Conservation (phyloP, 2,797 vertebrate species). For the Manis pentadactyla region DNA sequence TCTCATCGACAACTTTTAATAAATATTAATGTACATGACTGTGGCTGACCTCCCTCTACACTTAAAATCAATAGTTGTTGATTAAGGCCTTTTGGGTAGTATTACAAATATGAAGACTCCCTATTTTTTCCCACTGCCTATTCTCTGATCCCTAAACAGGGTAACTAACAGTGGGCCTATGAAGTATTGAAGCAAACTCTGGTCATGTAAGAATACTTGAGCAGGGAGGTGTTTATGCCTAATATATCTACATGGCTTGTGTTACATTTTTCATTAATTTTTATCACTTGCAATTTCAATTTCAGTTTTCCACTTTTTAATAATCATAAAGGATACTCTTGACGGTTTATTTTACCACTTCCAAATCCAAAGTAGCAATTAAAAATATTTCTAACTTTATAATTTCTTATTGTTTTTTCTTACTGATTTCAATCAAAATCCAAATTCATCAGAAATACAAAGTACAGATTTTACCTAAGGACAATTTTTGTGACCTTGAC, state of each 20-base stretch:
- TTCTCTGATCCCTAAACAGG: slow-evolving; percentile 55
- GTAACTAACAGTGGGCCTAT: slow-evolving; percentile 47
- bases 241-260: not conserved
- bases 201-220: not conserved
- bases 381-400: slow-evolving; percentile 68
- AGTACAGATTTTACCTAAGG: slow-evolving; percentile 70
- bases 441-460: slow-evolving; percentile 74
- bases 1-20: slow-evolving; percentile 68
- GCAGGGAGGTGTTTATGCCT: not conserved
- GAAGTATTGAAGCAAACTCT: not conserved
- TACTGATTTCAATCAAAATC: slow-evolving; percentile 72
- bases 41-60: slow-evolving; percentile 54
- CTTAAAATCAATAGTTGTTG: slow-evolving; percentile 77
- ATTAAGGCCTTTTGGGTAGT: slow-evolving; percentile 65
- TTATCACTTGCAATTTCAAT: not conserved
- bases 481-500: slow-evolving; percentile 69
- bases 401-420: slow-evolving; percentile 76
- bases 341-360: not conserved
- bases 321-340: not conserved
- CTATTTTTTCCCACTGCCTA: slow-evolving; percentile 55
- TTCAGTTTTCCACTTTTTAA: not conserved
- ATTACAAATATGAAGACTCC: slow-evolving; percentile 53
- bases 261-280: not conserved
- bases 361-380: not conserved
- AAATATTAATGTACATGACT: slow-evolving; percentile 72